A percentile compares a stretch with the other conserved stretches of the same genome.
phyloP scores from a whole-genome alignment of 2,113 vertebrate species.

The Taurulus bubalis region DNA sequence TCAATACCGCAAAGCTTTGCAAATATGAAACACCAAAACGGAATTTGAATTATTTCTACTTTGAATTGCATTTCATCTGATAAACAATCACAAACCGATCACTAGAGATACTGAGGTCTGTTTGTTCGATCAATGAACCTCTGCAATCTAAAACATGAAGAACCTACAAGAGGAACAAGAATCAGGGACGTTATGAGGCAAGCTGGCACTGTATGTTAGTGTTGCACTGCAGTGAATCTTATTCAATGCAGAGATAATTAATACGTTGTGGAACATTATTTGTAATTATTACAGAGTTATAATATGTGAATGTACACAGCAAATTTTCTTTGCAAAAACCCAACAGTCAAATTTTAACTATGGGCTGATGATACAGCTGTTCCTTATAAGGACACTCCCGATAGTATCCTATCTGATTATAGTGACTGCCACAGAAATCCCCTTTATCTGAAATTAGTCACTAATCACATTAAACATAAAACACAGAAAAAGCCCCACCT shows the following conservation, averaged over 20 bases:
- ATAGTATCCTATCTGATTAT: background rate
- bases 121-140: background rate
- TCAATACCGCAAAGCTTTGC: background rate
- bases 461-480: background rate
- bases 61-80: background rate
- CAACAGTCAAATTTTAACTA: background rate
- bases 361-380: background rate
- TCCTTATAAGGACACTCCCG: constrained; percentile 5
- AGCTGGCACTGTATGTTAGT: background rate
- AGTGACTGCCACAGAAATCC: background rate
- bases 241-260: background rate
- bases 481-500: background rate
- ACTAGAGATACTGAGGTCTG: background rate
- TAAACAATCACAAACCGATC: background rate
- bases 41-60: background rate
- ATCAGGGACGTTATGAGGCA: background rate
- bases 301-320: background rate
- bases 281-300: too few species aligned
- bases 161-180: background rate
- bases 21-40: background rate
- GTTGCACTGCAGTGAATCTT: background rate
- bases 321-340: constrained; percentile 15
- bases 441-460: background rate
- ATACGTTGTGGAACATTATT: background rate
- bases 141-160: background rate